Evolutionary conservation across 1,140 invertebrate species (phyloP), one percentile per base, ranked within the genome.

Genomic region (Drosophila eugracilis): DNA sequence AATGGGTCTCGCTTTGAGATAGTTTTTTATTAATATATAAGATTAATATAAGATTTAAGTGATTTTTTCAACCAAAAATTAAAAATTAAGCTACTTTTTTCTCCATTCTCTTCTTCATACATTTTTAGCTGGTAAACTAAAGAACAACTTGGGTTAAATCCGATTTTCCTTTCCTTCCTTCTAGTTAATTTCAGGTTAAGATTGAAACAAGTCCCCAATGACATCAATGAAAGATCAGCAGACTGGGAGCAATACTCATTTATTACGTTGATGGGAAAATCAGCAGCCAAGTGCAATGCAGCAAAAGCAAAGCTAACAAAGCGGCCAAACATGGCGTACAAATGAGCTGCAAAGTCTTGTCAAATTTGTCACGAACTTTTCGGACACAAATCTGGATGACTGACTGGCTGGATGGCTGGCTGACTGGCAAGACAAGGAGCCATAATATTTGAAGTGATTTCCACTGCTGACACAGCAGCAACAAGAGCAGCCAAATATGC

Each of bases 361-460:
- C 74, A 76, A 76, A 79, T 85, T 76, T 57, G 78, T 72, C 54
- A 71, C 72, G 45, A 75, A 52, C 45, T 37, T 75, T 57, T 39
- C 32, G 49, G 71, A 65, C 69, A 79, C 75, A 67, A 76, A 75
- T 76, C 74, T 57, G 39, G 34, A n/a, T 67, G 62, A 9, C 34
- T 44, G 26, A 15, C n/a, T 28, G 15, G 12, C 30, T n/a, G n/a
- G 30, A 5, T 24, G 39, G 12, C 41, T 22, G 45, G 2, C 45
- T 26, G 30, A n/a, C 34, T 30, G 48, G 32, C 49, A 52, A 26
- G 52, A 69, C 52, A 37, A 44, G 28, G 28, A 45, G 53, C 49
- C 60, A 67, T 77, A 69, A 72, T 73, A 75, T 76, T 76, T 60
- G 62, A 79, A 69, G 73, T 76, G 53, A 70, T 76, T 85, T 80